Evolutionary conservation across 2,113 vertebrate genomes (phyloP), one percentile per base, ranked within the genome.

Genomic region (Platichthys flesus): DNA sequence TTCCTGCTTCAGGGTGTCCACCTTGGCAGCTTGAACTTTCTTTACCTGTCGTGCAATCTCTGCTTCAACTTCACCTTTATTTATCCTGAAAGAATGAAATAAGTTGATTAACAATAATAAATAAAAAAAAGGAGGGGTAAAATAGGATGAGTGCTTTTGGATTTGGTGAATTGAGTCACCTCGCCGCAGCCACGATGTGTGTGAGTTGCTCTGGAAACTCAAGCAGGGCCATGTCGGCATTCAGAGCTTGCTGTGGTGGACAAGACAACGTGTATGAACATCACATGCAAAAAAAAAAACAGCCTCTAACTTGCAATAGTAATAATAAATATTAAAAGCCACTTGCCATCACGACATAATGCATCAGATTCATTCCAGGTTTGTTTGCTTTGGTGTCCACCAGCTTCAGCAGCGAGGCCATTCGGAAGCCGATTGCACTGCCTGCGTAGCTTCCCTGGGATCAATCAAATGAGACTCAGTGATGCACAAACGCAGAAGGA

Each of bases 281-380:
- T 51, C 47, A 16, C 47, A 28, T 40, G 26, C 2, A 57, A 8
- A 28, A 4, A 28, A 28, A 35, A 56, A 80, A 24, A 54, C 4
- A 26, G 9, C 45, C 5, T 20, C 5, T 5, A 66, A 3, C 42
- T 2, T 69, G 16, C 18, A 60, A 56, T n/a, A n/a, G n/a, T n/a
- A n/a, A n/a, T n/a, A n/a, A n/a, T n/a, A n/a, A n/a, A n/a, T n/a
- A n/a, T n/a, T n/a, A n/a, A 67, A 73, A 54, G 51, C 6, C 9
- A 90, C 88, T 92, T 88, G 79, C 95, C 92, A 95, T 95, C 40
- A 93, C 93, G 0, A 95, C 95, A 28, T 95, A 95, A 85, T 95
- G 95, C 95, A 95, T 95, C 5, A 95, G 93, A 80, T 95, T 95
- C 94, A 95, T 95, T 59, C 94, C 94, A 8, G 95, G 95, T 81